These are phyloP conservation scores for Sebastes schlegelii DNA, from an alignment of 2,113 vertebrate genomes.

Conservation along the genomic window DNA sequence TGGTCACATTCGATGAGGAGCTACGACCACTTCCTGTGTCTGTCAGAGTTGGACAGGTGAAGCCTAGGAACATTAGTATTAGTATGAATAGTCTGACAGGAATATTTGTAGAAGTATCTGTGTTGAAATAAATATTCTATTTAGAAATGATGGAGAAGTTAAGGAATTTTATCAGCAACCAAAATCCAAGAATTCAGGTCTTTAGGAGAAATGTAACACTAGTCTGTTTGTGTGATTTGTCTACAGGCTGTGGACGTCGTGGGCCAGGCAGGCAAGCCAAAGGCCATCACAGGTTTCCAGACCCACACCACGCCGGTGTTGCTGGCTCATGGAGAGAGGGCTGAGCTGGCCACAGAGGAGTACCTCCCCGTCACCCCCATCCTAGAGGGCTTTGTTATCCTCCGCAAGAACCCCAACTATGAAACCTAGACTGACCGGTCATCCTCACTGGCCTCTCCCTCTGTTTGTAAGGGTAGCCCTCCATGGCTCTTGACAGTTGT, in stretches of 20 bases:
- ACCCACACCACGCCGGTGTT: conserved; percentile 98
- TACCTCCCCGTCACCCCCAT: conserved; percentile 96
- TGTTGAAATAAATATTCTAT: neutral
- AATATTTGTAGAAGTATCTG: neutral
- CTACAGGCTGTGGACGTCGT: conserved; percentile 96
- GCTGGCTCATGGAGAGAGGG: conserved; percentile 95
- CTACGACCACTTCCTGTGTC: conserved; percentile 94
- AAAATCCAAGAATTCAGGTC: neutral
- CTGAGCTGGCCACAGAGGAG: conserved; percentile 97
- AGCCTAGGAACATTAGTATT: neutral
- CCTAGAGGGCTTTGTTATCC: conserved; percentile 97
- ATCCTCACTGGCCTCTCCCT: conserved; percentile 18
- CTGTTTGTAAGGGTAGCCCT: conserved; percentile 42
- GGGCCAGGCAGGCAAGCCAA: conserved; percentile 97
- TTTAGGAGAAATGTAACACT: neutral
- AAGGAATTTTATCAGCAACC: neutral
- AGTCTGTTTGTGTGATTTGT: neutral
- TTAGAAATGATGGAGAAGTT: neutral
- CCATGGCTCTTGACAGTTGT: conserved; percentile 55
- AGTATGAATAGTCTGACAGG: neutral
- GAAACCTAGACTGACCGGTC: conserved; percentile 83
- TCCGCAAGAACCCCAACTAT: conserved; percentile 97
- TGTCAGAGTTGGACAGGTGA: conserved; percentile 97
- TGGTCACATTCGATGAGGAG: conserved; percentile 98
- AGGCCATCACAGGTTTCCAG: conserved; percentile 99